A percentile compares a stretch with the other conserved stretches of the same genome.
phyloP scores from a whole-genome alignment of 2,888 invertebrate genomes.

The Parasteatoda lunata region DNA sequence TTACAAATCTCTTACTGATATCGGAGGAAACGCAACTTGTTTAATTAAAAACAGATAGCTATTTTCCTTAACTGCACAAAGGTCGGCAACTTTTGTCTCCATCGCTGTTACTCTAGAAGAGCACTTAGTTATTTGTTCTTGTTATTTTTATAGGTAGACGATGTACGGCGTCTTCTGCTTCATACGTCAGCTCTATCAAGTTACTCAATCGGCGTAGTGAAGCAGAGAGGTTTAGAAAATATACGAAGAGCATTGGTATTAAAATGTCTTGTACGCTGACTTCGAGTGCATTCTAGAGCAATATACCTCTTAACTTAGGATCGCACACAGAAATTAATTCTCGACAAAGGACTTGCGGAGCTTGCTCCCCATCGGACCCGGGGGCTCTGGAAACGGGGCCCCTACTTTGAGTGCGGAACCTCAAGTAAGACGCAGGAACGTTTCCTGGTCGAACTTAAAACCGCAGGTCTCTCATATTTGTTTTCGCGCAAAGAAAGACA shows the following conservation, averaged over 20 bases:
- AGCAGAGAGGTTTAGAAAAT: not conserved
- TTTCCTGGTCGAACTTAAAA: too few species aligned
- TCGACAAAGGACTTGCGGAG: slow-evolving; percentile 9
- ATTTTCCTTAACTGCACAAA: not conserved
- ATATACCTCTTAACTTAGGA: not conserved
- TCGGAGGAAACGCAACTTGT: slow-evolving; percentile 7
- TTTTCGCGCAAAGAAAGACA: too few species aligned
- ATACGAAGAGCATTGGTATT: not conserved
- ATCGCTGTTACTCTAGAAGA: slow-evolving; percentile 3
- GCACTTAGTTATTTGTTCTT: not conserved
- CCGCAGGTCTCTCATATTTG: too few species aligned
- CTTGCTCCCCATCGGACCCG: too few species aligned
- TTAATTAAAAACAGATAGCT: slow-evolving; percentile 2
- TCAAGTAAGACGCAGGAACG: too few species aligned
- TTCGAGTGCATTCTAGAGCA: slow-evolving; percentile 16
- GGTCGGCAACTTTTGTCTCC: slow-evolving; percentile 6
- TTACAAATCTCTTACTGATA: slow-evolving; percentile 24
- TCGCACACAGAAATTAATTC: not conserved
- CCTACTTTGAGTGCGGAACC: too few species aligned
- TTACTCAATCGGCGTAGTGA: not conserved
- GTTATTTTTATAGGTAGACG: too few species aligned
- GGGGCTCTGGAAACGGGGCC: too few species aligned
- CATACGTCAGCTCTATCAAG: not conserved
- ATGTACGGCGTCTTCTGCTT: not conserved
- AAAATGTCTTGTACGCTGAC: slow-evolving; percentile 5